These are phyloP conservation scores for Drosophila chauvacae DNA, from an alignment of 1,140 invertebrate genomes.

Conservation along the genomic window DNA sequence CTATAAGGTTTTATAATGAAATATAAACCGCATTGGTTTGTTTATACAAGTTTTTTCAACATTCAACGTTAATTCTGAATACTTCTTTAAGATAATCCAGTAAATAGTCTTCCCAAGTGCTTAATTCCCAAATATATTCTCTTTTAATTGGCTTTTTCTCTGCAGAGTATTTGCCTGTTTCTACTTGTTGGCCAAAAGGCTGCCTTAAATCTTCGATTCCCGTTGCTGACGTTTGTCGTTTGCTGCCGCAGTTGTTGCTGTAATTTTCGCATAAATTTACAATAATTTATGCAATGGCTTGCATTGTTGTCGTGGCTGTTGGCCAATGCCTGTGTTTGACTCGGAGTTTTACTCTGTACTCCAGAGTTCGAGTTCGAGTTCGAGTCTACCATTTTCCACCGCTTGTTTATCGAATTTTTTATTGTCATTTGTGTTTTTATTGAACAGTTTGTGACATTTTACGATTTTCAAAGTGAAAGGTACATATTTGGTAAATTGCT, in stretches of 20 bases:
- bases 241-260: slow-evolving; percentile 52
- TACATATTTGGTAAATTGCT: slow-evolving; percentile 76
- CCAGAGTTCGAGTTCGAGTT: slow-evolving; percentile 1
- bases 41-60: background rate
- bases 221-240: slow-evolving; percentile 18
- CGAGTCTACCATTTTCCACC: slow-evolving; percentile 38
- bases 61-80: too few species aligned
- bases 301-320: slow-evolving; percentile 52
- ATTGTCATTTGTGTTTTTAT: slow-evolving; percentile 72
- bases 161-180: slow-evolving; percentile 6
- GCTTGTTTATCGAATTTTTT: slow-evolving; percentile 70
- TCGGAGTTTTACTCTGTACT: slow-evolving; percentile 14
- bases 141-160: background rate
- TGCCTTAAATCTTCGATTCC: slow-evolving; percentile 42
- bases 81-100: background rate
- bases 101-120: background rate
- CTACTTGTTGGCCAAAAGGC: slow-evolving; percentile 7
- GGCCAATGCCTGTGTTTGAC: slow-evolving; percentile 25
- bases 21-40: too few species aligned
- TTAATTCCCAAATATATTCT: background rate
- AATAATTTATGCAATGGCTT: slow-evolving; percentile 73
- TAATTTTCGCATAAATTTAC: slow-evolving; percentile 76
- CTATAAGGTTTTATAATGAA: background rate
- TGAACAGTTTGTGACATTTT: slow-evolving; percentile 77
- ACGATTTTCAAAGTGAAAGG: slow-evolving; percentile 77